These are phyloP conservation scores for Zosterops hypoxanthus DNA, from an alignment of 2,113 vertebrate genomes.

Conservation along the genomic window DNA sequence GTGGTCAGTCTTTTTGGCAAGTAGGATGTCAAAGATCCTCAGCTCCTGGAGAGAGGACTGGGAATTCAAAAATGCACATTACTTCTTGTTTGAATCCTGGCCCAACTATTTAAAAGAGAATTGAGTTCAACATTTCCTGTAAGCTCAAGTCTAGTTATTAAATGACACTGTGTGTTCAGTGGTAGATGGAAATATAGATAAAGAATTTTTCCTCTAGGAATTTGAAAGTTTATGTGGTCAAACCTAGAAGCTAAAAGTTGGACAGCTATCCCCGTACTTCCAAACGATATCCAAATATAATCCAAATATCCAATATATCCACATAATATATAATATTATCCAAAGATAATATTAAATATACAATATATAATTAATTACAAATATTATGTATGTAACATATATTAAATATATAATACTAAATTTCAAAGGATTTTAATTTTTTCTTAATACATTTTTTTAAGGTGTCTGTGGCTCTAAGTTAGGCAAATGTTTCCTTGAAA, in stretches of 20 bases:
- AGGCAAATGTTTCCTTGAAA: constrained; percentile 11
- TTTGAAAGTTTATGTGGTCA: background rate
- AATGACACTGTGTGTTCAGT: background rate
- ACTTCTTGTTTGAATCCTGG: background rate
- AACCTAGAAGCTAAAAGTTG: background rate
- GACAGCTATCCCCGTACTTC: background rate
- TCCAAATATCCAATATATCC: no score
- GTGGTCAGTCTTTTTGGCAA: background rate
- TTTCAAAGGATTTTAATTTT: background rate
- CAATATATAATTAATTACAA: background rate
- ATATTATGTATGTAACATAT: background rate
- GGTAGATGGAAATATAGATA: background rate
- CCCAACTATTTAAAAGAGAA: background rate
- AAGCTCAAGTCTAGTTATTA: background rate
- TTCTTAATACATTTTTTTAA: background rate
- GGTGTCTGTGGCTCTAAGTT: background rate
- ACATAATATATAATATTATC: background rate
- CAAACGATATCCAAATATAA: no score
- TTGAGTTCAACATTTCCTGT: background rate
- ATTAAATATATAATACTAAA: background rate
- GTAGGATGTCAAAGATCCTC: background rate
- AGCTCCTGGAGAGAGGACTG: background rate
- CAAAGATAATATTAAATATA: background rate
- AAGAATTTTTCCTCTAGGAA: background rate
- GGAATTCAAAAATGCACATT: background rate